These are phyloP conservation scores for Muscina levida DNA, from an alignment of 2,888 invertebrate species.

Conservation along the genomic window DNA sequence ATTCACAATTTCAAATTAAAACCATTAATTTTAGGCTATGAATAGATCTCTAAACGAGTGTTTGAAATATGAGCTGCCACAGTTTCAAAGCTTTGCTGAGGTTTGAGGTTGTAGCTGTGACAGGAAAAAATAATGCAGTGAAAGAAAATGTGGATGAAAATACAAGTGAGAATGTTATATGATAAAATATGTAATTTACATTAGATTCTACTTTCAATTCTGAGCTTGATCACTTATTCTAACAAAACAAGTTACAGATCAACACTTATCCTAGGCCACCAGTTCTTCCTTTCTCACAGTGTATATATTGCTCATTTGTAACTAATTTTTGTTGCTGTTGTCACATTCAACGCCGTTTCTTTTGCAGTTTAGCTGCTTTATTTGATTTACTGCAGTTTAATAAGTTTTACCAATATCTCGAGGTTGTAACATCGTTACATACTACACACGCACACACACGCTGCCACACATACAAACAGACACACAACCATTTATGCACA, in stretches of 20 bases:
- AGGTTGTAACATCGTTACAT: conserved; percentile 59
- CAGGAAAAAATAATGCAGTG: too few relatives aligned
- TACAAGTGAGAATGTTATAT: too few relatives aligned
- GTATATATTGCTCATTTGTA: conserved; percentile 36
- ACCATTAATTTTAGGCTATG: conserved; percentile 35
- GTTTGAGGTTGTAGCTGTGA: not conserved
- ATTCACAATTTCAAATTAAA: conserved; percentile 55
- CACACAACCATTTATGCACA: too few relatives aligned
- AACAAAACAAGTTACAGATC: too few relatives aligned
- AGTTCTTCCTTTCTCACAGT: conserved; percentile 49
- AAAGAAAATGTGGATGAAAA: too few relatives aligned
- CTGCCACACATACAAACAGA: not conserved
- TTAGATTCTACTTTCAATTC: too few relatives aligned
- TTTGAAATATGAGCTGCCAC: conserved; percentile 16
- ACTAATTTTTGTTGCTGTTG: conserved; percentile 35
- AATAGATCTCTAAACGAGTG: not conserved
- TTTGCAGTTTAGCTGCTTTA: conserved; percentile 30
- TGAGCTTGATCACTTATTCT: too few relatives aligned
- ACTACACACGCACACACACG: too few relatives aligned
- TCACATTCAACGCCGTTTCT: not conserved
- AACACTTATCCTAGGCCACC: too few relatives aligned
- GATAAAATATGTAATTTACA: too few relatives aligned
- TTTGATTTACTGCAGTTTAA: conserved; percentile 66
- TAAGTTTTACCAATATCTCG: conserved; percentile 62
- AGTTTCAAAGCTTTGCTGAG: not conserved